Evolutionary conservation across 2,888 invertebrate species (phyloP).

Genomic region (Drosophila mayaguana): DNA sequence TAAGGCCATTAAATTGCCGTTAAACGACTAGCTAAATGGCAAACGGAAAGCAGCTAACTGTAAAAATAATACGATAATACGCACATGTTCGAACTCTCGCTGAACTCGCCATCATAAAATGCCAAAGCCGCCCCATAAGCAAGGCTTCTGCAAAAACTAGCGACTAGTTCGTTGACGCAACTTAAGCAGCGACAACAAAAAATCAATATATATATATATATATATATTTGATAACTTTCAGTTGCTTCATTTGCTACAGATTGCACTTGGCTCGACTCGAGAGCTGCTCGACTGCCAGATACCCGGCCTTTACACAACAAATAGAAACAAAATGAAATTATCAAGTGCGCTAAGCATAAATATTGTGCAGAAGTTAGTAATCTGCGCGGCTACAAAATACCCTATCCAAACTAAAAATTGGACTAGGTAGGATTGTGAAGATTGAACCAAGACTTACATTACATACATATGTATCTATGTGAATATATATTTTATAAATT

Average conservation of each 20-base stretch:
- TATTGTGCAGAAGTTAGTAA: not conserved
- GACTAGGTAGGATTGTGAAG: too few relatives aligned
- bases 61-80: conserved; percentile 10
- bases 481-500: too few relatives aligned
- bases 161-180: not conserved
- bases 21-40: conserved; percentile 19
- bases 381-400: not conserved
- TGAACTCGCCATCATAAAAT: not conserved
- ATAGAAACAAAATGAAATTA: not conserved
- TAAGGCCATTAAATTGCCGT: conserved; percentile 26
- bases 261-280: not conserved
- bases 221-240: conserved; percentile 13
- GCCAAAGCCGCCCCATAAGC: not conserved
- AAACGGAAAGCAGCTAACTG: not conserved
- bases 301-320: not conserved
- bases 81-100: not conserved
- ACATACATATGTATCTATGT: too few relatives aligned
- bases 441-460: too few relatives aligned
- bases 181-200: conserved; percentile 7
- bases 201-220: conserved; percentile 25
- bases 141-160: not conserved
- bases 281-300: not conserved
- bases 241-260: conserved; percentile 1
- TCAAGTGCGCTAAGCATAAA: not conserved
- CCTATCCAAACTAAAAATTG: too few relatives aligned